Conservation (phyloP, 2,113 vertebrate species). For the Ciconia stormi region DNA sequence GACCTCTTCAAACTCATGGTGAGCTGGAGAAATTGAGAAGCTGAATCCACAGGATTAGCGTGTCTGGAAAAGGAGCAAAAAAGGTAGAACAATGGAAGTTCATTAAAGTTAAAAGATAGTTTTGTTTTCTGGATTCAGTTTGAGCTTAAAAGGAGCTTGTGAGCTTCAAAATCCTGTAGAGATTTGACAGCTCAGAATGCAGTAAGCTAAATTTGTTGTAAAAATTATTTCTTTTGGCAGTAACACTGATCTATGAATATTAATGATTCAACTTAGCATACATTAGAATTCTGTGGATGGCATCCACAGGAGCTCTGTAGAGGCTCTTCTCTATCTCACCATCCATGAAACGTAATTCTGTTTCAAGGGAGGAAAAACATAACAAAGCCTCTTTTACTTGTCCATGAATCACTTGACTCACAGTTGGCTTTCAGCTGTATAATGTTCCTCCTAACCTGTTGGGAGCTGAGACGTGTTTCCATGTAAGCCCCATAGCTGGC, state of each 20-base stretch:
- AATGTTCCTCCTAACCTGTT: not conserved
- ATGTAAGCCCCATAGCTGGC: not conserved
- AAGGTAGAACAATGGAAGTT: not conserved
- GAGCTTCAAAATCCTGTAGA: constrained; percentile 19
- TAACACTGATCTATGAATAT: constrained; percentile 42
- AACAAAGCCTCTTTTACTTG: not conserved
- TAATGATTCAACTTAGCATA: constrained; percentile 8
- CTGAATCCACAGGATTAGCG: not conserved
- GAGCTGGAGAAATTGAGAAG: not conserved
- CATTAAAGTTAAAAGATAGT: not conserved
- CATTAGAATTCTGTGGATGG: constrained; percentile 17
- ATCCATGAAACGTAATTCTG: constrained; percentile 4
- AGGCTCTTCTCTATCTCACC: not conserved
- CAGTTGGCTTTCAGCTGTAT: not conserved
- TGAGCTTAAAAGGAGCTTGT: not conserved
- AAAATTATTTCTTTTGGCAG: constrained; percentile 52
- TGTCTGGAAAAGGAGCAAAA: not conserved
- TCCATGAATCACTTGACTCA: not conserved
- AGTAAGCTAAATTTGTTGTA: constrained; percentile 45
- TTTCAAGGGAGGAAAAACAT: not conserved
- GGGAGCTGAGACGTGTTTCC: not conserved
- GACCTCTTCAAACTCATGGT: not conserved
- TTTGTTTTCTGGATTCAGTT: constrained; percentile 25
- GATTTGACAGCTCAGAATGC: constrained; percentile 12
- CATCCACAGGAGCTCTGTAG: not conserved